These are phyloP conservation scores for Balanococcus diminutus DNA, from an alignment of 2,888 invertebrate species.

Conservation along the genomic window DNA sequence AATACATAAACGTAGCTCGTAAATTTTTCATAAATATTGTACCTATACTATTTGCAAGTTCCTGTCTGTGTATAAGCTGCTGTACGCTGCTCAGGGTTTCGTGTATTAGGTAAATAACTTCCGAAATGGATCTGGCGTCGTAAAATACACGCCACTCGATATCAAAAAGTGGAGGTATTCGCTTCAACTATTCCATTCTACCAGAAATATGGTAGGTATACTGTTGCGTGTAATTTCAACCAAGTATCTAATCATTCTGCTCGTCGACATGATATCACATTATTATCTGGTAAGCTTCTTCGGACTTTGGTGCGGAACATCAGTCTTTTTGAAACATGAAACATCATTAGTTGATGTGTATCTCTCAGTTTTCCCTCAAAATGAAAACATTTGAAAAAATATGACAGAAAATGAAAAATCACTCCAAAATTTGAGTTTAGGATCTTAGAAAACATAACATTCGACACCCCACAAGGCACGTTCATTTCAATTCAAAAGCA, in stretches of 20 bases:
- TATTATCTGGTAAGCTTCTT: too few relatives aligned
- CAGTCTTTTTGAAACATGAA: too few relatives aligned
- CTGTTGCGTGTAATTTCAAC: background rate
- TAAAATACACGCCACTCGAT: background rate
- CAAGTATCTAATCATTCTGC: background rate
- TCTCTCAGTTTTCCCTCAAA: too few relatives aligned
- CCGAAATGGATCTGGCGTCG: background rate
- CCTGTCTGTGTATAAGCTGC: background rate
- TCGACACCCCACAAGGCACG: background rate
- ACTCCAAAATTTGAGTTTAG: background rate
- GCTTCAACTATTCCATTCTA: background rate
- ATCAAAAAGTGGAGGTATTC: background rate
- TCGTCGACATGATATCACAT: background rate
- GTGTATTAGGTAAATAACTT: background rate
- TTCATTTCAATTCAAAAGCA: background rate
- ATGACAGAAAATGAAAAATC: too few relatives aligned
- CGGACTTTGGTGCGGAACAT: too few relatives aligned
- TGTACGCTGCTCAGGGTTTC: background rate
- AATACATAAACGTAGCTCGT: background rate
- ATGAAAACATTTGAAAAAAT: too few relatives aligned
- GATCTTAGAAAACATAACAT: background rate
- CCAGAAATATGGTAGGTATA: background rate
- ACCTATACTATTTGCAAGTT: background rate
- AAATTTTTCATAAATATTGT: constrained; percentile 5
- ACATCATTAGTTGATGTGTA: too few relatives aligned